Base-by-base conservation (phyloP, 1,140 invertebrate genomes). In the Drosophila pseudoananassae region DNA sequence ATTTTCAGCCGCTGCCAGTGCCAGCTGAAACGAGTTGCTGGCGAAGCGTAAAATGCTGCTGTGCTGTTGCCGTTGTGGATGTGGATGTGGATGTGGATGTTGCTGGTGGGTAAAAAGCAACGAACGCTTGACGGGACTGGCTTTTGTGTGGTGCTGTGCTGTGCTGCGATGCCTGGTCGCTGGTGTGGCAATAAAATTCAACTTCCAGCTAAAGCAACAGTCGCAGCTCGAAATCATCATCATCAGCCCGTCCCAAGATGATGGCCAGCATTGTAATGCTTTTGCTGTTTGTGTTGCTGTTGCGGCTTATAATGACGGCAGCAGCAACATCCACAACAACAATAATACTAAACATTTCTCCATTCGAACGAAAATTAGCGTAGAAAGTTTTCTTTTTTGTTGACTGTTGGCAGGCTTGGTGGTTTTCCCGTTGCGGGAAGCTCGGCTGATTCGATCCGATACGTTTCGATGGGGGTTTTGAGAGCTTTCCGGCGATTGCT, bases 21-120 rank as follows among this genome's bases (percentile, higher is more conserved):
- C 75, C 79, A 83, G 60, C 80, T 84, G 78, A 85, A 85, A 85
- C 82, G 82, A 87, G 82, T 85, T 85, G 82, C 78, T 85, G 82
- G 82, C 82, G 82, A 87, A 85, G 82, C 82, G 79, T 83, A 78
- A 78, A 83, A 81, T 69, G 65, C 65, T 69, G 65, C 60, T 57
- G 58, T 38, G 45, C 4, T 10, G 17, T 36, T 25, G 38, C 6
- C 43, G 15, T 7, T 31, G 51, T 38, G 23, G 54, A 38, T 58
- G 66, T 55, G 53, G 53, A 54, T 65, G 66, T 55, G 53, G 53
- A 54, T 65, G 75, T 63, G 38, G 60, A 38, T 74, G 55, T 45
- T 56, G 71, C 74, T 77, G 75, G 63, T 66, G 63, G 63, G 66
- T 61, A 81, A 82, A 76, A 75, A 83, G 73, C 76, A 84, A 76